Conservation (phyloP, 2,888 invertebrate species). For the Cataglyphis rosenhaueri region DNA sequence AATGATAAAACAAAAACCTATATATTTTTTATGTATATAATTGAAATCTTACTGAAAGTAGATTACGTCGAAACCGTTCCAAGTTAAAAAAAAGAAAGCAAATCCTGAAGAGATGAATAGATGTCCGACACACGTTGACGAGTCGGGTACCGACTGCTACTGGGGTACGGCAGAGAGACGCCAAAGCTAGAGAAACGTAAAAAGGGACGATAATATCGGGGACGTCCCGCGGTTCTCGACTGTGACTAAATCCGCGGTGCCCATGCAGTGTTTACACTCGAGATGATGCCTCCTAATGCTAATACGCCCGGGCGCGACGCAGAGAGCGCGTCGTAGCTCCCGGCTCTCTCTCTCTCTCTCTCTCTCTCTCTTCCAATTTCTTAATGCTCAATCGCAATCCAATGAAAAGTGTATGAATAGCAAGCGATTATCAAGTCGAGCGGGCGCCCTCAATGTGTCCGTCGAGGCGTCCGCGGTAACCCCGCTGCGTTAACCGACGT, state of each 20-base stretch:
- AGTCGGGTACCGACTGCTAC: conserved; percentile 1
- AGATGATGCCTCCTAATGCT: conserved; percentile 86
- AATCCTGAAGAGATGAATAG: conserved; percentile 31
- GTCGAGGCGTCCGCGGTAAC: conserved; percentile 84
- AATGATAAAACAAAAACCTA: not conserved
- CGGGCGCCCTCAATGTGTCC: conserved; percentile 85
- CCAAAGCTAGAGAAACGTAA: conserved; percentile 42
- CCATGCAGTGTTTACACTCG: conserved; percentile 86
- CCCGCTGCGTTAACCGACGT: conserved; percentile 84
- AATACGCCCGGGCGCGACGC: conserved; percentile 82
- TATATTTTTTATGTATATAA: not conserved
- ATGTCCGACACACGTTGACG: conserved; percentile 18
- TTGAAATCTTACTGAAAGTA: not conserved
- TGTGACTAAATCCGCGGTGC: conserved; percentile 84
- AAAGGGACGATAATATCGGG: conserved; percentile 67
- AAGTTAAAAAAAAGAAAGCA: not conserved
- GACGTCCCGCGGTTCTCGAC: conserved; percentile 83
- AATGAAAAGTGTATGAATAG: conserved; percentile 85
- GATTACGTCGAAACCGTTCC: not conserved
- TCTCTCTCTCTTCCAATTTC: conserved; percentile 69
- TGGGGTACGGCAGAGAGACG: conserved; percentile 21
- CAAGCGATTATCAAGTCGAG: conserved; percentile 85
- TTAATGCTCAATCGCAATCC: conserved; percentile 86
- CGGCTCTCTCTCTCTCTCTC: conserved; percentile 47
- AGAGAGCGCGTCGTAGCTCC: conserved; percentile 61